Evolutionary conservation across 2,888 invertebrate species (phyloP).

Genomic region (Synergus umbraculus): DNA sequence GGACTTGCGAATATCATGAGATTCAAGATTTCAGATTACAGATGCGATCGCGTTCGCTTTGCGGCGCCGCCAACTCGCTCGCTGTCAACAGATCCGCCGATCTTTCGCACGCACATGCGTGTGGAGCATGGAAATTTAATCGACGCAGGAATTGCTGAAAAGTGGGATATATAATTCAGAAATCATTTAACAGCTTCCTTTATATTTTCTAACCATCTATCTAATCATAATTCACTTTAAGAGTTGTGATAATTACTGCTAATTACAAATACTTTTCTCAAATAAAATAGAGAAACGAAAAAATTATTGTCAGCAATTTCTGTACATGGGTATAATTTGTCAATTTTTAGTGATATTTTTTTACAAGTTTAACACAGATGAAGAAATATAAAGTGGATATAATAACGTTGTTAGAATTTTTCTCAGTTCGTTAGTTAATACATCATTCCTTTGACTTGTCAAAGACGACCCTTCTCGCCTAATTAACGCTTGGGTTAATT

Average conservation of each 20-base stretch:
- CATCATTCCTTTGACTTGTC: constrained; percentile 26
- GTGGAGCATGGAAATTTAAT: constrained; percentile 23
- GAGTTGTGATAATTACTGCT: too few relatives aligned
- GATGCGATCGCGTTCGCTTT: constrained; percentile 66
- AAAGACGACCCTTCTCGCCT: constrained; percentile 29
- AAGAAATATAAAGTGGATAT: constrained; percentile 17
- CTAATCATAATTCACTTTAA: too few relatives aligned
- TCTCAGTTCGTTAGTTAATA: background rate
- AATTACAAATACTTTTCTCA: too few relatives aligned
- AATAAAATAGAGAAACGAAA: too few relatives aligned
- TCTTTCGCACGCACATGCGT: constrained; percentile 50
- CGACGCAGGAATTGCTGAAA: constrained; percentile 19
- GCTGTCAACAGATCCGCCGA: constrained; percentile 47
- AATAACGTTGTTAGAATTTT: constrained; percentile 34
- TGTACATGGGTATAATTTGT: too few relatives aligned
- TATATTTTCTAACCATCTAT: too few relatives aligned
- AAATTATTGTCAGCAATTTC: too few relatives aligned
- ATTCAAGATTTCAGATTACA: constrained; percentile 48
- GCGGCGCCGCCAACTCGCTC: constrained; percentile 58
- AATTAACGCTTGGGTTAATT: constrained; percentile 43
- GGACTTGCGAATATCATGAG: constrained; percentile 50
- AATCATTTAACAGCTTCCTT: background rate
- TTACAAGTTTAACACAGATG: background rate
- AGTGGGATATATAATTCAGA: background rate
- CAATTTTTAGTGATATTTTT: too few relatives aligned